Conservation (phyloP, 2,113 vertebrate genomes). For the Cercopithecus mona region DNA sequence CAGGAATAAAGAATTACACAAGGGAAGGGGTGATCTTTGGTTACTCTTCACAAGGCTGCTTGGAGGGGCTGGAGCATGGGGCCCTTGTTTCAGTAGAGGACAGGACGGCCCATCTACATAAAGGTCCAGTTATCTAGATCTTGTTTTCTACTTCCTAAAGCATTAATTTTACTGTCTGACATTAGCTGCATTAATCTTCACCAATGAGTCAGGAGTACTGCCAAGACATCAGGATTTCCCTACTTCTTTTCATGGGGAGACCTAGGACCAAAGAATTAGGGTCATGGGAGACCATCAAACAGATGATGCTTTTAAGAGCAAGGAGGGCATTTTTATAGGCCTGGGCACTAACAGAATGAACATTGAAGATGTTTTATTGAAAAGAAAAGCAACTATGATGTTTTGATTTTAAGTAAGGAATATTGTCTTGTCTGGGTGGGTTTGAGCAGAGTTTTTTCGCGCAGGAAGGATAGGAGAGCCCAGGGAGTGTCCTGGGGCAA, state of each 20-base stretch:
- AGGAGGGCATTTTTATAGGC: neutral
- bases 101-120: slow-evolving; percentile 31
- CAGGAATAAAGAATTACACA: neutral
- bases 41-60: neutral
- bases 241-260: neutral
- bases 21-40: neutral
- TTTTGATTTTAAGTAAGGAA: neutral
- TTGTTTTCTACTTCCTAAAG: slow-evolving; percentile 61
- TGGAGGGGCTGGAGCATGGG: neutral
- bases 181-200: neutral
- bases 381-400: neutral
- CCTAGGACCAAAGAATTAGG: neutral
- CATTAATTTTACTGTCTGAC: neutral
- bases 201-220: no score
- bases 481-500: neutral
- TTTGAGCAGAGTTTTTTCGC: no score
- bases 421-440: neutral
- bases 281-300: neutral
- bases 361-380: neutral
- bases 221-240: neutral
- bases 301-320: neutral
- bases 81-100: neutral
- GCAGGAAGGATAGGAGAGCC: no score
- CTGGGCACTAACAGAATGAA: neutral
- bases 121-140: neutral